These are phyloP conservation scores for Drosophila ironensis DNA, from an alignment of 1,140 invertebrate species.

Conservation along the genomic window DNA sequence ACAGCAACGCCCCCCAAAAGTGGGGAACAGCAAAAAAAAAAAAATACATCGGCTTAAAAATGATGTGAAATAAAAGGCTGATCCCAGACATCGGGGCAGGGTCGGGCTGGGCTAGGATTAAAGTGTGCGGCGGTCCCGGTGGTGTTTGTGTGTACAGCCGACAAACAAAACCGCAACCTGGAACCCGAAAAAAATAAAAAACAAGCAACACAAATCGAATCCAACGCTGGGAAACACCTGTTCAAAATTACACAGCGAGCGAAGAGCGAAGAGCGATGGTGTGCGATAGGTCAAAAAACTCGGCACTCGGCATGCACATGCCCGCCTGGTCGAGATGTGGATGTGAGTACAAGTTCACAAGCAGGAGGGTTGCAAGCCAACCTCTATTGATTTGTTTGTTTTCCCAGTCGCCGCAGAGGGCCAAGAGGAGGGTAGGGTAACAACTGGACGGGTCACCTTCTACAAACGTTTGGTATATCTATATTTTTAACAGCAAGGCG, in stretches of 20 bases:
- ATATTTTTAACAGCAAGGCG: too few species aligned
- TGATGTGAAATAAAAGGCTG: not conserved
- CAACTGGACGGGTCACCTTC: conserved; percentile 10
- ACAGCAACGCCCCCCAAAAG: conserved; percentile 11
- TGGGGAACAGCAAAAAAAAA: conserved; percentile 5
- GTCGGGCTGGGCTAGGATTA: conserved; percentile 31
- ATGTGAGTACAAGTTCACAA: conserved; percentile 25
- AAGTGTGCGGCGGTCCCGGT: too few species aligned
- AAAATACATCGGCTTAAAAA: not conserved
- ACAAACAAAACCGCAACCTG: conserved; percentile 28
- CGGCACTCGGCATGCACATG: conserved; percentile 28
- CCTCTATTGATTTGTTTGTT: conserved; percentile 45
- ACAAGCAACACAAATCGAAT: too few species aligned
- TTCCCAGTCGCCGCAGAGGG: not conserved
- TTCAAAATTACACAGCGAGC: conserved; percentile 47
- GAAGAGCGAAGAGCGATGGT: not conserved
- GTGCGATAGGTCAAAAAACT: conserved; percentile 56
- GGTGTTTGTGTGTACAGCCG: conserved; percentile 2
- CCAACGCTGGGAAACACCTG: conserved; percentile 34
- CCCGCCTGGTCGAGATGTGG: conserved; percentile 5
- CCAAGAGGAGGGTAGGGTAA: conserved; percentile 4
- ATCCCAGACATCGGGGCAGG: conserved; percentile 20
- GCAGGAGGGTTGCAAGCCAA: conserved; percentile 25
- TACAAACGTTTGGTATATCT: too few species aligned
- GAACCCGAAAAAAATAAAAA: too few species aligned